A percentile compares a stretch with the other conserved stretches of the same genome.
phyloP scores from a whole-genome alignment of 2,888 invertebrate species.

The Thyatira batis region DNA sequence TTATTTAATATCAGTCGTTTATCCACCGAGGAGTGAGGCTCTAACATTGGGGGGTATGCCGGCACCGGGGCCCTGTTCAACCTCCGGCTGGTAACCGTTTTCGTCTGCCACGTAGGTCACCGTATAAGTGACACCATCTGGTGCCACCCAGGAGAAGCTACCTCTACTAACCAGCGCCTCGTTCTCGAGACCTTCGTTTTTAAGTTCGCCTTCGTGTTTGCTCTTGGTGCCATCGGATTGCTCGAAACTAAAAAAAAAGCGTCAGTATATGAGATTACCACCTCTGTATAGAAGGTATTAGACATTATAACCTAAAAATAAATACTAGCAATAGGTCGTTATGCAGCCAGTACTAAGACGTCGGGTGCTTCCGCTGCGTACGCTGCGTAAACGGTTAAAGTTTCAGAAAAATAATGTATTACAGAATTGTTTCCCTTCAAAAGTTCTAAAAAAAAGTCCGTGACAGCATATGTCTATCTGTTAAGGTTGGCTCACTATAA shows the following conservation, averaged over 20 bases:
- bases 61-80: conserved; percentile 52
- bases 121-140: conserved; percentile 68
- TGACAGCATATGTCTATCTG: too few species aligned
- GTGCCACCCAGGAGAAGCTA: conserved; percentile 69
- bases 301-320: too few species aligned
- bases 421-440: too few species aligned
- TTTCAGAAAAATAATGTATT: too few species aligned
- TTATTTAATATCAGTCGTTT: neutral
- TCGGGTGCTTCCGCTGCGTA: too few species aligned
- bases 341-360: too few species aligned
- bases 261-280: neutral
- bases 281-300: too few species aligned
- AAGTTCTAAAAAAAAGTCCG: too few species aligned
- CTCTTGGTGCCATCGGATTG: conserved; percentile 68
- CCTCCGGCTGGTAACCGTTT: conserved; percentile 51
- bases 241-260: conserved; percentile 45
- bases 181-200: conserved; percentile 66
- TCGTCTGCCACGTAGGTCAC: conserved; percentile 77
- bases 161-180: conserved; percentile 70
- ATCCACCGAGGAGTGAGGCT: conserved; percentile 37
- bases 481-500: too few species aligned
- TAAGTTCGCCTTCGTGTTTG: conserved; percentile 66
- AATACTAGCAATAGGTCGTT: too few species aligned
- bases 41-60: conserved; percentile 33
- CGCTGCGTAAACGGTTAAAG: too few species aligned